A percentile compares a stretch with the other conserved stretches of the same genome.
These are phyloP conservation scores for Drosophila mercatorum DNA, from an alignment of 2,888 invertebrate species.

Conservation along the genomic window DNA sequence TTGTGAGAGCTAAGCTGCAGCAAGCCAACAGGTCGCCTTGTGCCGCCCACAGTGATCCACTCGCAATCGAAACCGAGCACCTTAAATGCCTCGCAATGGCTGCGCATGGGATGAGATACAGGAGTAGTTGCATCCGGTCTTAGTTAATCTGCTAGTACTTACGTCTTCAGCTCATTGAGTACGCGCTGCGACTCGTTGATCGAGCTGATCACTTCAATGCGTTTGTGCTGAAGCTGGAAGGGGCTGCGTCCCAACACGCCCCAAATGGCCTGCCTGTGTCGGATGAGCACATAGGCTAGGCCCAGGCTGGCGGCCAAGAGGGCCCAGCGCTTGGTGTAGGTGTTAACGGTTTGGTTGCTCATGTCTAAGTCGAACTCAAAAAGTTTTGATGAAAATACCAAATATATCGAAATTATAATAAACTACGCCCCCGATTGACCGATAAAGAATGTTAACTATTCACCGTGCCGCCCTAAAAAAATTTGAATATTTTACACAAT, in stretches of 20 bases:
- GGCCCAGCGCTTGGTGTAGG: slow-evolving; percentile 40
- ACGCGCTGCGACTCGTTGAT: slow-evolving; percentile 62
- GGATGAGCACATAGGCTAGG: slow-evolving; percentile 76
- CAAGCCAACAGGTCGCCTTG: slow-evolving; percentile 88
- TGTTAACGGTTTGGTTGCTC: slow-evolving; percentile 31
- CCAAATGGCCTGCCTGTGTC: slow-evolving; percentile 86
- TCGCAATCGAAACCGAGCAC: slow-evolving; percentile 93
- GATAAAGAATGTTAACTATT: slow-evolving; percentile 18
- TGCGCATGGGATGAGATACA: slow-evolving; percentile 1
- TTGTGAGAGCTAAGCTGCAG: slow-evolving; percentile 90
- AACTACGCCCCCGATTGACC: slow-evolving; percentile 19
- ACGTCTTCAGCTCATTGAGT: slow-evolving; percentile 81
- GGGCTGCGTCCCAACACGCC: slow-evolving; percentile 55
- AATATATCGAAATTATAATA: slow-evolving; percentile 14
- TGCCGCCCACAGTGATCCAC: slow-evolving; percentile 89
- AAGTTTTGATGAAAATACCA: slow-evolving; percentile 14
- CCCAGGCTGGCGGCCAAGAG: slow-evolving; percentile 78
- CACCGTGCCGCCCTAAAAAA: slow-evolving; percentile 15
- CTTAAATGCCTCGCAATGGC: slow-evolving; percentile 81
- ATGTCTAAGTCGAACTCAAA: slow-evolving; percentile 25
- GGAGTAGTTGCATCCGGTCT: too few species aligned
- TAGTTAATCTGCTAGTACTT: slow-evolving; percentile 28
- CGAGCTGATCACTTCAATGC: slow-evolving; percentile 79
- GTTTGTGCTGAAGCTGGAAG: slow-evolving; percentile 72
- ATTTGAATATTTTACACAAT: not conserved